Base-by-base conservation (phyloP, 2,797 vertebrate species). In the Syngnathus acus region DNA sequence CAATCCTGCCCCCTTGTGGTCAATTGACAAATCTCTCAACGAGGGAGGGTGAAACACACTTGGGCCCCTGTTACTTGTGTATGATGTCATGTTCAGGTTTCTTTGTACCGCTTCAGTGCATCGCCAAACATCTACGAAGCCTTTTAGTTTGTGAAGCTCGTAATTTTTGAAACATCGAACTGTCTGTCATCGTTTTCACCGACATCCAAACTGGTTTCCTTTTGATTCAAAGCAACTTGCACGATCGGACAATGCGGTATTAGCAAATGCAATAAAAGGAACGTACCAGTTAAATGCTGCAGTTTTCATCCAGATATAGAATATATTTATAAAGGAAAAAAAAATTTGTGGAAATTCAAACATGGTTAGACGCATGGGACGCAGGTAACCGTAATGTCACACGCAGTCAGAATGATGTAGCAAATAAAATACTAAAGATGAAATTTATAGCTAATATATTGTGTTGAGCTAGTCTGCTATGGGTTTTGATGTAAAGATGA, bases 361-460 rank as follows among this genome's bases (percentile, higher is more conserved):
- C 74, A 13, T 45, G 75, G 76, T 86, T 88, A 81, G 90, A 93
- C 93, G 94, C 93, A 94, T 95, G 93, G 88, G 88, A 86, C 91
- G 91, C 82, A 89, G 88, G 91, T 92, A 93, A 91, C 86, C 86
- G 79, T 76, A 85, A 83, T 90, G 88, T 86, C 86, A 51, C 78
- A 77, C 84, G 83, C 84, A 77, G 84, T 87, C 87, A 72, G 82
- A 88, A 87, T 85, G 93, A 93, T 93, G 89, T 90, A 89, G 88
- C 89, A 89, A 89, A 89, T 90, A 91, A 92, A 92, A 91, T 91
- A 92, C 90, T 91, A 90, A 92, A 90, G 89, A 92, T 92, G 86
- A 93, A 92, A 92, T 91, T 91, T 92, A 93, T 93, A 93, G 93
- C 92, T 95, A 95, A 96, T 95, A 95, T 95, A 95, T 95, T 95